A percentile compares a stretch with the other conserved stretches of the same genome.
phyloP scores from a whole-genome alignment of 2,113 vertebrate genomes.

The Melanocharis versteri region DNA sequence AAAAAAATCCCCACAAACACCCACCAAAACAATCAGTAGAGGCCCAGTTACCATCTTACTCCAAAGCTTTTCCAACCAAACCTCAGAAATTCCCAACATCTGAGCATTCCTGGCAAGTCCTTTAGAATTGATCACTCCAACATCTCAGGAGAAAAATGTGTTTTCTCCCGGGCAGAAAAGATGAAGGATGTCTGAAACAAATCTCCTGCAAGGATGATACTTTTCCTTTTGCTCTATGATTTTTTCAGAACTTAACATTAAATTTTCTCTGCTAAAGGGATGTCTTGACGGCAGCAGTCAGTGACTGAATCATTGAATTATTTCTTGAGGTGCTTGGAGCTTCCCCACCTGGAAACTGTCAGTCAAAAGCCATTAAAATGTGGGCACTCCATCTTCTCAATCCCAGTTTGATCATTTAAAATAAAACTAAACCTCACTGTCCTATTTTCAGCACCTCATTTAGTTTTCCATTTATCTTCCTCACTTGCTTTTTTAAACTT shows the following conservation, averaged over 20 bases:
- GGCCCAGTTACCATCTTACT: not conserved
- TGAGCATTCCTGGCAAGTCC: not conserved
- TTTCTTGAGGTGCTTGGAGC: not conserved
- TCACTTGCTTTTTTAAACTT: not conserved
- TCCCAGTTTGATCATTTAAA: not conserved
- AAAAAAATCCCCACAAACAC: not conserved
- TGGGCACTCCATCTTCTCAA: not conserved
- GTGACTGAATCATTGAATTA: not conserved
- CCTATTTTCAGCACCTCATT: not conserved
- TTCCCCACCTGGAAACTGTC: not conserved
- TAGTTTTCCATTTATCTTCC: not conserved
- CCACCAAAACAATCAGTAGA: not conserved
- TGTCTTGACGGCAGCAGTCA: not conserved
- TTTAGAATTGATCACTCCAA: not conserved
- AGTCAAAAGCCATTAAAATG: not conserved
- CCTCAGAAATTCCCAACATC: not conserved
- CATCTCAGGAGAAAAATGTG: not conserved
- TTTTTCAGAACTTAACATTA: not conserved
- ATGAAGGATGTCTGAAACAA: not conserved
- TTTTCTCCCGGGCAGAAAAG: not conserved
- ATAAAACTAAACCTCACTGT: not conserved
- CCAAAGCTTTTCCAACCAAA: not conserved
- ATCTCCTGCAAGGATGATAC: not conserved
- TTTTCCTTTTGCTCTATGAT: not conserved
- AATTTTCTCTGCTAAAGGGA: not conserved